Base-by-base conservation (phyloP, 2,797 vertebrate species). In the Echeneis naucrates region DNA sequence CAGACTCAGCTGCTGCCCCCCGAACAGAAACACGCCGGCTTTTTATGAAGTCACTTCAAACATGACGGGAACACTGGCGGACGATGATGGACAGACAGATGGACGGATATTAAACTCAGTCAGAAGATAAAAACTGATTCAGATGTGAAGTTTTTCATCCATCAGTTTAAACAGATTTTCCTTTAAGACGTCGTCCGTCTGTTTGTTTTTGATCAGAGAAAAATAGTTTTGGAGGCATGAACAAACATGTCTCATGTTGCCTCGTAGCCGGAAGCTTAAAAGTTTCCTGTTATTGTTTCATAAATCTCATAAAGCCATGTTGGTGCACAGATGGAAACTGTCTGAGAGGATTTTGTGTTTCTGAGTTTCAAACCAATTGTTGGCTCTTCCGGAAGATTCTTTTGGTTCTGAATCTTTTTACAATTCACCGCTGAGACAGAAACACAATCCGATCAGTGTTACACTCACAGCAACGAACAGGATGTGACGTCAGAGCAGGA, bases 251-350 rank as follows among this genome's bases (percentile, higher is more conserved):
- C 51, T 50, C 24, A 21, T 35, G 54, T 26, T 4, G 12, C 16
- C 8, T 21, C 2, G 1, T 11, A n/a, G 27, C 30, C 0, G 5
- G 14, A 10, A 56, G 40, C 50, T 60, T 73, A 37, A 37, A 37
- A 62, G 52, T 21, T 2, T 38, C 50, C 35, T 51, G 63, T n/a
- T 64, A 55, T 45, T 72, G 68, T 76, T 64, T 42, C 12, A 32
- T 44, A 6, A 67, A 67, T 24, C 61, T 61, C 26, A 17, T 57
- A 42, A 80, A 75, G 0, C 72, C 9, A 17, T 44, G 3, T 40
- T 64, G 65, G 44, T 51, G 0, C 21, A 32, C 7, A 6, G 8
- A 9, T 17, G 40, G 24, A 59, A 17, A 54, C 1, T 56, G n/a
- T 19, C 45, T 4, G 59, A 55, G 16, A 50, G 53, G 60, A 42